These are phyloP conservation scores for Myioborus melanocephalus DNA, from an alignment of 2,797 vertebrate species.

Conservation along the genomic window DNA sequence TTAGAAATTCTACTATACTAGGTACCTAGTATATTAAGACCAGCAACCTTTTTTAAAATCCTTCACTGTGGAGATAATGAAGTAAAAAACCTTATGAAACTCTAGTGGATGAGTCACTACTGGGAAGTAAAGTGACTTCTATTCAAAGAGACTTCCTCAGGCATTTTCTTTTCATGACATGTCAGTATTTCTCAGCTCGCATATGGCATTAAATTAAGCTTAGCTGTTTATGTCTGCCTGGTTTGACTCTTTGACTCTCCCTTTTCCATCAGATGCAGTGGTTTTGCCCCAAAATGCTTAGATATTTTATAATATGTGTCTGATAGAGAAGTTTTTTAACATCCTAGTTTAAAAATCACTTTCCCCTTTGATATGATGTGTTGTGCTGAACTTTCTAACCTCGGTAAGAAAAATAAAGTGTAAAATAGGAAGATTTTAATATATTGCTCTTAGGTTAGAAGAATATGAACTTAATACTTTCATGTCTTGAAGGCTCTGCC, in stretches of 20 bases:
- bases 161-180: neutral
- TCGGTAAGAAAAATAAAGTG: neutral
- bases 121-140: neutral
- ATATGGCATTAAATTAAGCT: constrained; percentile 31
- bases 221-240: neutral
- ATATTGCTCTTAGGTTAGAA: neutral
- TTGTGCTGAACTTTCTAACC: neutral
- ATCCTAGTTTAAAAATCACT: neutral
- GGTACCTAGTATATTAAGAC: neutral
- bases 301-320: neutral
- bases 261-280: neutral
- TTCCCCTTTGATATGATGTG: neutral
- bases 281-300: neutral
- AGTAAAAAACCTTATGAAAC: neutral
- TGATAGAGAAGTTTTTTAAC: neutral
- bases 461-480: neutral
- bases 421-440: neutral
- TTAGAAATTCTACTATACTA: neutral
- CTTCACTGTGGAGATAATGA: neutral
- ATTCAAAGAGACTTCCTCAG: neutral
- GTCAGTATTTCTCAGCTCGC: constrained; percentile 8
- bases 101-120: neutral
- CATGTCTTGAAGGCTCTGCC: neutral
- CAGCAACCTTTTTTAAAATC: neutral
- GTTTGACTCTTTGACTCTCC: constrained; percentile 12